These are phyloP conservation scores for Pararge aegeria DNA, from an alignment of 1,140 invertebrate species.

Conservation along the genomic window DNA sequence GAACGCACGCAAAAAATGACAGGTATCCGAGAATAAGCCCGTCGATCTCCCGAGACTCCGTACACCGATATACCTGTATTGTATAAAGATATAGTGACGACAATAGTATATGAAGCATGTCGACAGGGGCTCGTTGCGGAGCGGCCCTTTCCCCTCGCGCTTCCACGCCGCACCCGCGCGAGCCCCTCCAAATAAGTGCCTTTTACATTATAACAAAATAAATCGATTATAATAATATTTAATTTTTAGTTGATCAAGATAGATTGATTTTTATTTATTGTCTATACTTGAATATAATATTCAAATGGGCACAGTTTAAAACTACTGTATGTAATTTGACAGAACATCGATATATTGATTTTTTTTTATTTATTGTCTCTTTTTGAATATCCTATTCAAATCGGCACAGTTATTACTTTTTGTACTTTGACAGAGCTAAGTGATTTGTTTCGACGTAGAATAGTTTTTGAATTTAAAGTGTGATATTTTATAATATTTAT, in stretches of 20 bases:
- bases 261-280: conserved; percentile 76
- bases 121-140: conserved; percentile 41
- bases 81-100: conserved; percentile 52
- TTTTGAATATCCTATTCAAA: conserved; percentile 75
- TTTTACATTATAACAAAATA: conserved; percentile 70
- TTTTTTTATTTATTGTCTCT: conserved; percentile 78
- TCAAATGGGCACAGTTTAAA: conserved; percentile 77
- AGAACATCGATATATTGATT: conserved; percentile 47
- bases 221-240: conserved; percentile 77
- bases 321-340: conserved; percentile 76
- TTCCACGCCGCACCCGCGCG: conserved; percentile 51
- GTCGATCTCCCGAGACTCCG: conserved; percentile 56
- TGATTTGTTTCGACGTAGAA: conserved; percentile 72
- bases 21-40: conserved; percentile 47
- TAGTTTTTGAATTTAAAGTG: conserved; percentile 78
- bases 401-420: conserved; percentile 75
- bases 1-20: conserved; percentile 55
- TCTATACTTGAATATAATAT: conserved; percentile 73
- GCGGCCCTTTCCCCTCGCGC: conserved; percentile 51
- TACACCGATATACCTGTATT: conserved; percentile 52
- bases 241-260: conserved; percentile 76
- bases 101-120: conserved; percentile 49
- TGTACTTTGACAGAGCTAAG: conserved; percentile 74
- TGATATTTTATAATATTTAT: conserved; percentile 80
- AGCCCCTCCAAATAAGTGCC: conserved; percentile 58